Conservation (phyloP, 2,113 vertebrate species). For the Taxidea taxus region DNA sequence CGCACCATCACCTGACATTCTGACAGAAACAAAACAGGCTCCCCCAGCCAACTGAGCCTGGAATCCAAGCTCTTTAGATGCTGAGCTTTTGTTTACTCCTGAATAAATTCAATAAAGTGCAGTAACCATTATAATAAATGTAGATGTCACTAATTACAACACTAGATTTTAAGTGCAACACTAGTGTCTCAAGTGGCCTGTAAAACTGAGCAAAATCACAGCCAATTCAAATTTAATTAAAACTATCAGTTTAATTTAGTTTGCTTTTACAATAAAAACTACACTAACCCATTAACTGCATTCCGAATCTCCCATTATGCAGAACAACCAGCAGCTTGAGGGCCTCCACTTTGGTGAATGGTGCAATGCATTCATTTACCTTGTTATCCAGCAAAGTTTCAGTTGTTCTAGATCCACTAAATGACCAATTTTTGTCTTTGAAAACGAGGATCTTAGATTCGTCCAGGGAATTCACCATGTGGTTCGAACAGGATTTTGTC, state of each 20-base stretch:
- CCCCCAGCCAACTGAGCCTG: constrained; percentile 49
- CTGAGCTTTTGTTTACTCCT: constrained; percentile 76
- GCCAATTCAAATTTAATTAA: constrained; percentile 86
- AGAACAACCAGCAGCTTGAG: constrained; percentile 18
- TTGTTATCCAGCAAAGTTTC: constrained; percentile 49
- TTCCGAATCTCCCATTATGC: constrained; percentile 29
- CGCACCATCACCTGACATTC: not conserved
- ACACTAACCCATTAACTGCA: constrained; percentile 61
- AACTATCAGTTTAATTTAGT: constrained; percentile 85
- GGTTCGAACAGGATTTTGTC: not conserved
- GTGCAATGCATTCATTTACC: constrained; percentile 1
- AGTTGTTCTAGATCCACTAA: not conserved
- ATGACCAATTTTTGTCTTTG: not conserved
- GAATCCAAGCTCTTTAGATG: constrained; percentile 62
- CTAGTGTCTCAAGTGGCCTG: constrained; percentile 80
- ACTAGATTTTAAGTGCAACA: constrained; percentile 82
- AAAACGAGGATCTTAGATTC: not conserved
- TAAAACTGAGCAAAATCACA: constrained; percentile 81
- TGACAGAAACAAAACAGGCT: not conserved
- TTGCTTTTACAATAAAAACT: constrained; percentile 78
- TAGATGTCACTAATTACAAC: constrained; percentile 84
- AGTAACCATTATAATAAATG: constrained; percentile 82
- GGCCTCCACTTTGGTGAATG: constrained; percentile 42
- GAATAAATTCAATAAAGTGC: constrained; percentile 78
- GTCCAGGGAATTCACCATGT: not conserved